Evolutionary conservation across 2,888 invertebrate species (phyloP).

Genomic region (Mythimna albipuncta): DNA sequence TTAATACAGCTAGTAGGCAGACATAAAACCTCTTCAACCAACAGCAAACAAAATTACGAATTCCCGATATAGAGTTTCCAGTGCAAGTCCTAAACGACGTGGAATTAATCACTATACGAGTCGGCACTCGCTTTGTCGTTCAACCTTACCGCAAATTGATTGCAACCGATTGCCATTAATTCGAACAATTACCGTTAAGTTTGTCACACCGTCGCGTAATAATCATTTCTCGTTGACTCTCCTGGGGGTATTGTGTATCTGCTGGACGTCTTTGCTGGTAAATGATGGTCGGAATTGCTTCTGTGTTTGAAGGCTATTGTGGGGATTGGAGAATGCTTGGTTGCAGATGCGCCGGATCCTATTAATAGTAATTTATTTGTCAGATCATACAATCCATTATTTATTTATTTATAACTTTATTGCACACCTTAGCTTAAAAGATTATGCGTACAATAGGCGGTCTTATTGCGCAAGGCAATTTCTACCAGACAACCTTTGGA

Average conservation of each 20-base stretch:
- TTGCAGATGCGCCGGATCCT: background rate
- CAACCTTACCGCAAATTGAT: slow-evolving; percentile 73
- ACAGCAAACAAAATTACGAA: slow-evolving; percentile 45
- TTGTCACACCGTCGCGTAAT: slow-evolving; percentile 61
- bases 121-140: slow-evolving; percentile 62
- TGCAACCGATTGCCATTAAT: slow-evolving; percentile 72
- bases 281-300: background rate
- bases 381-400: too few relatives aligned
- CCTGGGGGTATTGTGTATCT: slow-evolving; percentile 21
- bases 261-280: slow-evolving; percentile 5
- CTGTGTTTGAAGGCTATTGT: background rate
- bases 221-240: slow-evolving; percentile 42
- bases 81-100: slow-evolving; percentile 55
- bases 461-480: too few relatives aligned
- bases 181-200: slow-evolving; percentile 66
- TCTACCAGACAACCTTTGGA: too few relatives aligned
- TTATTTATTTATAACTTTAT: too few relatives aligned
- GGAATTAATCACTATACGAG: slow-evolving; percentile 61
- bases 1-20: background rate
- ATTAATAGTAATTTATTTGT: too few relatives aligned
- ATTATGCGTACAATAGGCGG: too few relatives aligned
- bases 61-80: slow-evolving; percentile 50
- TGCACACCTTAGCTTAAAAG: too few relatives aligned
- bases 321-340: background rate
- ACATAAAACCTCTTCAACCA: background rate